Evolutionary conservation across 2,797 vertebrate species (phyloP).

Genomic region (Anguilla megastoma): DNA sequence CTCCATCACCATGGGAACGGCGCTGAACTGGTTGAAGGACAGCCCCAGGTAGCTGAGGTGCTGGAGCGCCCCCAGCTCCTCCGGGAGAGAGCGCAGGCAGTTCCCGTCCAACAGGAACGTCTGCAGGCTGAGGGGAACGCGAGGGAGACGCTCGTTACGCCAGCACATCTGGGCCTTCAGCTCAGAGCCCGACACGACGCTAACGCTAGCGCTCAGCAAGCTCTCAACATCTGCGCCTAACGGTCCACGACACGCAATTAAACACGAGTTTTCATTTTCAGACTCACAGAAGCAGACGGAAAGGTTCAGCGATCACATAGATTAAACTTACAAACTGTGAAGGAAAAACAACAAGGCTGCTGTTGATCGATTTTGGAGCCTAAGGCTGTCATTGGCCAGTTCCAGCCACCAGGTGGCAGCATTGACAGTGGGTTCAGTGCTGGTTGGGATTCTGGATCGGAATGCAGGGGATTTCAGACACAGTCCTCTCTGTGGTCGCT

Average conservation of each 20-base stretch:
- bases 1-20: slow-evolving; percentile 87
- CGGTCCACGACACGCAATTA: neutral
- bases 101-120: slow-evolving; percentile 95
- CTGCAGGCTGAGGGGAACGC: slow-evolving; percentile 78
- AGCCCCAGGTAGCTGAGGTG: slow-evolving; percentile 88
- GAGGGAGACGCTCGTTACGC: neutral
- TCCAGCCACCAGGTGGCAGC: neutral
- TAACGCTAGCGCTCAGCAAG: neutral
- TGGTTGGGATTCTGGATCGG: neutral
- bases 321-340: neutral
- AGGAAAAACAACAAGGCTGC: neutral
- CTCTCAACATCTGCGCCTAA: neutral
- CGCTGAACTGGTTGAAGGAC: slow-evolving; percentile 92
- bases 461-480: neutral
- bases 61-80: slow-evolving; percentile 84
- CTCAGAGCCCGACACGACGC: neutral
- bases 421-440: neutral
- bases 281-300: neutral
- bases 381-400: neutral
- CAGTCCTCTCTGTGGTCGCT: neutral
- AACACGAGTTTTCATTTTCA: neutral
- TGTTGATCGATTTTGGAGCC: neutral
- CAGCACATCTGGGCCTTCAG: neutral
- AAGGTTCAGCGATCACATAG: neutral
- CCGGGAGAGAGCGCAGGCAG: slow-evolving; percentile 84